These are phyloP conservation scores for Mugil cephalus DNA, from an alignment of 2,113 vertebrate species.

Conservation along the genomic window DNA sequence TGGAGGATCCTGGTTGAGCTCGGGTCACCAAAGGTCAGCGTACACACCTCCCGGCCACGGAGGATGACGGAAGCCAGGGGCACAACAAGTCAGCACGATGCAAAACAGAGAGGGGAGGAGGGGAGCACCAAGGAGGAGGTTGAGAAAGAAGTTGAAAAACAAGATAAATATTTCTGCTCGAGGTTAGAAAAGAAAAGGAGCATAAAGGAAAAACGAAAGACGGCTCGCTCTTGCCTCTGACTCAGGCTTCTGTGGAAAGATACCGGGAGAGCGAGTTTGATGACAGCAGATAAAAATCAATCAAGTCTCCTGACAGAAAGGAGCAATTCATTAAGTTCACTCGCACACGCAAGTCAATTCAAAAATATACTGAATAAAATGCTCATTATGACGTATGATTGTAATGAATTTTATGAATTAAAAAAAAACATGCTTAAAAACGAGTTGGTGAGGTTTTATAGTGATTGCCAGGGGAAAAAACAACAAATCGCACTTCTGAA, in stretches of 20 bases:
- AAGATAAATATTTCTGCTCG: conserved; percentile 59
- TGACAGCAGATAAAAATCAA: conserved; percentile 30
- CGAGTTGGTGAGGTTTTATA: neutral
- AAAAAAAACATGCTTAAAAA: neutral
- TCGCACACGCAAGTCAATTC: conserved; percentile 50
- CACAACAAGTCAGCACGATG: conserved; percentile 59
- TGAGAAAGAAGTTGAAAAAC: conserved; percentile 70
- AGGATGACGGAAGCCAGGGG: conserved; percentile 67
- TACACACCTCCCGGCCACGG: conserved; percentile 71
- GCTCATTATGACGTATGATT: no score
- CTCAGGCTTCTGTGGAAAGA: neutral
- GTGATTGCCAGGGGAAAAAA: no score
- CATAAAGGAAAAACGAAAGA: neutral
- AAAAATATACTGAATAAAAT: conserved; percentile 38
- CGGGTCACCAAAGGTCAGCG: conserved; percentile 70
- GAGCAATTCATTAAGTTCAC: conserved; percentile 51
- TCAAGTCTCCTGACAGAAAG: conserved; percentile 17
- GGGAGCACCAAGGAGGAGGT: conserved; percentile 20
- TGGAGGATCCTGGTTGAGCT: conserved; percentile 50
- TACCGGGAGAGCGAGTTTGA: conserved; percentile 20
- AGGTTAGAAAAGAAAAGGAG: conserved; percentile 14
- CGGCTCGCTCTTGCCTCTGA: neutral
- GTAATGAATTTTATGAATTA: neutral
- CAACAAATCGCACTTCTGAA: neutral
- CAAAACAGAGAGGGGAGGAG: conserved; percentile 51